Evolutionary conservation across 2,888 invertebrate species (phyloP).

Genomic region (Cantharis nigra): DNA sequence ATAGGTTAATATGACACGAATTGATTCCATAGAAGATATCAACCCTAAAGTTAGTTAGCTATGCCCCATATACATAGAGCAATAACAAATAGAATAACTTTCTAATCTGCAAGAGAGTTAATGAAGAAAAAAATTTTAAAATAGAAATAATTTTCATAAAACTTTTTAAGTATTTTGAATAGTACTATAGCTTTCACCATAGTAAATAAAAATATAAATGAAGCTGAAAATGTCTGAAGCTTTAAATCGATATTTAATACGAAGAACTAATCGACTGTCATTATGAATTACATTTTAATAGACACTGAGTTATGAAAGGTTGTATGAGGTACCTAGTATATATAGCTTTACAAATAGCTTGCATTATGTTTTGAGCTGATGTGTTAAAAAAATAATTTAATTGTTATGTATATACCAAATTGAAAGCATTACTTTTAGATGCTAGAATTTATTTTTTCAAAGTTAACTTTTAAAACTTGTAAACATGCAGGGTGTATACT

Average conservation of each 20-base stretch:
- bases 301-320: neutral
- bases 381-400: neutral
- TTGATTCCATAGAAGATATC: neutral
- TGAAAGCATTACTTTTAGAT: neutral
- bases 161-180: neutral
- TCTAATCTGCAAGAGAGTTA: neutral
- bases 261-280: neutral
- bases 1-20: neutral
- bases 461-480: slow-evolving; percentile 28
- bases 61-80: too few species aligned
- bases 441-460: slow-evolving; percentile 1
- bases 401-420: neutral
- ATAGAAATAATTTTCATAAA: neutral
- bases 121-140: neutral
- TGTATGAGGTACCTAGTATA: neutral
- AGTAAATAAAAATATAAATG: neutral
- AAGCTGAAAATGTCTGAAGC: neutral
- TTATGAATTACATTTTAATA: neutral
- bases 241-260: neutral
- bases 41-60: neutral
- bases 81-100: neutral
- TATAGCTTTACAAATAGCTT: neutral
- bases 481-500: slow-evolving; percentile 35
- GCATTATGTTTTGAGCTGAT: neutral
- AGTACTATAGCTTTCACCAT: too few species aligned